Evolutionary conservation across 2,888 invertebrate species (phyloP).

Genomic region (Drosophila crucigera): DNA sequence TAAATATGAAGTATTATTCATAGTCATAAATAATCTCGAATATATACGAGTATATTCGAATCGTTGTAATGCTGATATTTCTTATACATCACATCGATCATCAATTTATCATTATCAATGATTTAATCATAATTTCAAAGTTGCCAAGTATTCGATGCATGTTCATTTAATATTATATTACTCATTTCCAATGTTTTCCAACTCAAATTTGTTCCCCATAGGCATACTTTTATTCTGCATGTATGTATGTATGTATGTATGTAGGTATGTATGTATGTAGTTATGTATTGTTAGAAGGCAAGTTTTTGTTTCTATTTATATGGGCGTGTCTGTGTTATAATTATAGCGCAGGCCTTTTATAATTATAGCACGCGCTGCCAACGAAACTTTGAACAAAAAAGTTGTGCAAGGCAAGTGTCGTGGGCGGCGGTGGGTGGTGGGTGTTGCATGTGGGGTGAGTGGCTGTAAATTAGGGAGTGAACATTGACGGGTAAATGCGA

Average conservation of each 20-base stretch:
- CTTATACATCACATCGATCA: too few species aligned
- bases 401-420: slow-evolving; percentile 59
- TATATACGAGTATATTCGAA: background rate
- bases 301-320: slow-evolving; percentile 66
- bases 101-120: background rate
- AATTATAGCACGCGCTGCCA: slow-evolving; percentile 66
- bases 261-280: slow-evolving; percentile 6
- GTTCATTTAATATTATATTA: background rate
- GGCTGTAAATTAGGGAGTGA: background rate
- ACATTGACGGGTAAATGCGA: background rate
- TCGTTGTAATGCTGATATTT: too few species aligned
- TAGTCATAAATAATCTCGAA: background rate
- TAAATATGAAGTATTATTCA: background rate
- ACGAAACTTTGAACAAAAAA: slow-evolving; percentile 45
- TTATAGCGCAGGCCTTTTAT: slow-evolving; percentile 74
- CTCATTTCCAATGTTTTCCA: background rate
- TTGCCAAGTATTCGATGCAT: background rate
- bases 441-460: too few species aligned
- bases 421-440: slow-evolving; percentile 15
- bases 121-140: background rate
- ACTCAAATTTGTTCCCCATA: background rate
- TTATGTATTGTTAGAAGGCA: slow-evolving; percentile 22
- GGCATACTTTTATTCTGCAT: background rate
- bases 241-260: background rate
- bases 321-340: slow-evolving; percentile 69